Conservation (phyloP, 2,797 vertebrate genomes). For the Acridotheres tristis region DNA sequence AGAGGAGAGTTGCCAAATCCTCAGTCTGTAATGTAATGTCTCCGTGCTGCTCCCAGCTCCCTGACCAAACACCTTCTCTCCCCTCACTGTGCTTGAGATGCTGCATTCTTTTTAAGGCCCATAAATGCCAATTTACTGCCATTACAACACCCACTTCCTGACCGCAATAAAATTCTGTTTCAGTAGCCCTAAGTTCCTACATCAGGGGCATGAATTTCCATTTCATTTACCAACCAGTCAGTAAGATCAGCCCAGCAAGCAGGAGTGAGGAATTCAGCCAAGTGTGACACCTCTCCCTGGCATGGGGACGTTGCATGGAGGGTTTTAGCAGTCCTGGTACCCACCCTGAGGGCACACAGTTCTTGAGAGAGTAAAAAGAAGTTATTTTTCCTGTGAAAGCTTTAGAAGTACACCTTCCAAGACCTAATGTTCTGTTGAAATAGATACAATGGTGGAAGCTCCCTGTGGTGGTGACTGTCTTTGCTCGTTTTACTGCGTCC, state of each 20-base stretch:
- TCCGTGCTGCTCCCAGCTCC: neutral
- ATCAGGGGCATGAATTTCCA: neutral
- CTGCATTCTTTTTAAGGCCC: neutral
- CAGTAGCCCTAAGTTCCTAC: neutral
- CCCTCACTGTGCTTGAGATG: neutral
- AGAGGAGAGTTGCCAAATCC: neutral
- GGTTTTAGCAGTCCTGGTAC: neutral
- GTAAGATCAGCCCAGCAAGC: neutral
- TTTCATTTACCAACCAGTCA: neutral
- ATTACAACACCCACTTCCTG: neutral
- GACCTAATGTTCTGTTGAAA: neutral
- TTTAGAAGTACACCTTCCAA: neutral
- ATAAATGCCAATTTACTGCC: neutral
- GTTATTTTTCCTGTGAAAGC: constrained; percentile 8
- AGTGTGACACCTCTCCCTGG: neutral
- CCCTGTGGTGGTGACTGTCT: neutral
- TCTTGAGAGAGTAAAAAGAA: neutral
- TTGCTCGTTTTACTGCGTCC: neutral
- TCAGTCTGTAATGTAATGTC: neutral
- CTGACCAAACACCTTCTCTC: neutral
- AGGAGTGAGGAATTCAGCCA: neutral
- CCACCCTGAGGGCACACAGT: neutral
- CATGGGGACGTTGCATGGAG: neutral
- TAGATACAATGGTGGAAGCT: neutral
- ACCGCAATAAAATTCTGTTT: neutral